Evolutionary conservation across 1,140 invertebrate species (phyloP), one percentile per base, ranked within the genome.

Genomic region (Geopemphigus sp.): DNA sequence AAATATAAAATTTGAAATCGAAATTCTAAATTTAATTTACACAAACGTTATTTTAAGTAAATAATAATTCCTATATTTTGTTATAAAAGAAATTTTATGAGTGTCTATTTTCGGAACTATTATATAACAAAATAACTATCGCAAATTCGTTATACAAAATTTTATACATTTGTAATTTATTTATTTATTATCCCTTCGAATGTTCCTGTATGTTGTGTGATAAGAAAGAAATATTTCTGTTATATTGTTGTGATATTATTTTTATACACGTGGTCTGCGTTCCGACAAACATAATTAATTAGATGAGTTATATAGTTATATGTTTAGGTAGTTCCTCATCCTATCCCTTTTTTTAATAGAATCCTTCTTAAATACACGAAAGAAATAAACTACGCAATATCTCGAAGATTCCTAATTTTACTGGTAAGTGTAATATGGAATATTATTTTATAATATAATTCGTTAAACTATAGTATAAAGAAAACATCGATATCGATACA

Each of bases 141-240:
- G 19, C 12, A 57, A 74, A 74, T 57, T 57, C 53, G 54, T 74
- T 74, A 74, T 17, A 74, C 26, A 45, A 39, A 14, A 57, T 57
- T 57, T 74, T 74, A 39, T 57, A 57, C 29, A 56, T 57, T 57
- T 56, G 39, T 74, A n/a, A n/a, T n/a, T n/a, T n/a, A n/a, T n/a
- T n/a, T n/a, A 72, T 53, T 50, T 47, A 45, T 22, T 61, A 61
- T 5, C 73, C 73, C 57, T 76, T 76, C 22, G 22, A 76, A 59
- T 24, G 73, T 76, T 76, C 73, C 73, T 76, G 54, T 61, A 39
- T 45, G 47, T 61, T 76, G 73, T 76, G 73, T 76, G 73, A 76
- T 76, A 76, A 47, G 32, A 76, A 61, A 76, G n/a, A 59, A 59
- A 22, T 76, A 76, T 76, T 76, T 45, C 39, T 59, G 45, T 22